These are phyloP conservation scores for Platyscapa corneri DNA, from an alignment of 1,140 invertebrate species.

Conservation along the genomic window DNA sequence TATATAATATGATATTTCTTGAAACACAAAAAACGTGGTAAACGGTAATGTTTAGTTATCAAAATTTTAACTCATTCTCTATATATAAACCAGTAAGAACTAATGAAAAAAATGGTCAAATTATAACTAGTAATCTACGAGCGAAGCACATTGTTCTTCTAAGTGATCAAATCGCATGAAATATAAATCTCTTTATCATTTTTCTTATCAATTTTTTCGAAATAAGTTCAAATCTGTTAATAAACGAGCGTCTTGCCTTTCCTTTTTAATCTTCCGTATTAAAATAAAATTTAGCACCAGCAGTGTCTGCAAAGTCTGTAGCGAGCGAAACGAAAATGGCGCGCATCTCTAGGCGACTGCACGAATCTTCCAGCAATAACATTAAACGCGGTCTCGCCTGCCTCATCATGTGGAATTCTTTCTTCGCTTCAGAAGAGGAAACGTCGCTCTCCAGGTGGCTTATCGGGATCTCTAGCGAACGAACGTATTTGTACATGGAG, in stretches of 20 bases:
- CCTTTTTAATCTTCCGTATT: not conserved
- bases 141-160: not conserved
- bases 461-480: not conserved
- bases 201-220: slow-evolving; percentile 3
- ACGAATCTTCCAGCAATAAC: not conserved
- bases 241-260: not conserved
- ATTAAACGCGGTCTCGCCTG: not conserved
- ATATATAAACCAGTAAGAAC: not conserved
- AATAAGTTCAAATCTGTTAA: not conserved
- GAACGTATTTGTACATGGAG: not conserved
- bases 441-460: slow-evolving; percentile 12
- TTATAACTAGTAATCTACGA: not conserved
- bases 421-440: not conserved
- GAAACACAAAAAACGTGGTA: not conserved
- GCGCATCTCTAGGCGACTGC: not conserved
- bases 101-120: not conserved
- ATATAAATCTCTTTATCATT: slow-evolving; percentile 20
- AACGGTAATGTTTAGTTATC: not conserved
- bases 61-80: not conserved
- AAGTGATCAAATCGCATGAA: not conserved
- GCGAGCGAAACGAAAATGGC: not conserved
- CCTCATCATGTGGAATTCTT: not conserved
- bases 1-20: not conserved
- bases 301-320: not conserved
- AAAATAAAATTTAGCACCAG: slow-evolving; percentile 24